Evolutionary conservation across 2,888 invertebrate species (phyloP), one percentile per base, ranked within the genome.

Genomic region (Gortyna flavago): DNA sequence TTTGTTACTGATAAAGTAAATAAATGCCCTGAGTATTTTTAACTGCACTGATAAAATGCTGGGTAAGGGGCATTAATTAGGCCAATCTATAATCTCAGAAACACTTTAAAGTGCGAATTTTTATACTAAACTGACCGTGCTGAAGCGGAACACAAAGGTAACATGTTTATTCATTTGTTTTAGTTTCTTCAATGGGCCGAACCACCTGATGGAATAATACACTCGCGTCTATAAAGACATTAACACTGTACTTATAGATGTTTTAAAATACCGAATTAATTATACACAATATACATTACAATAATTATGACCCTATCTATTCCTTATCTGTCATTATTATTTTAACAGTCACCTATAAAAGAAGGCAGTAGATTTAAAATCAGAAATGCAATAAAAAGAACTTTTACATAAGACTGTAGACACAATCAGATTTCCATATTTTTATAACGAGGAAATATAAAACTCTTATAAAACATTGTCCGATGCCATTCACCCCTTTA

Each of bases 391-490:
- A 91, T 93, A 93, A 93, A 93, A 84, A 80, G 87, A 73, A 54
- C 25, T 89, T 91, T 92, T 91, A 90, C 79, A 0, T 87, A 79
- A 86, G 83, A 89, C 85, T 85, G 83, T 93, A 91, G 92, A 92
- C 89, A 90, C 86, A 90, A 92, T 91, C 91, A 90, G 89, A 93
- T 94, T 94, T 93, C 90, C 91, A 92, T 93, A 92, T 48, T 74
- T 57, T 89, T 90, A 91, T 91, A 90, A 91, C 87, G 87, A 88
- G 85, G 86, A 80, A 85, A 89, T 89, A 89, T 90, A 89, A 89
- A 88, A 87, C 78, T 84, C 80, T 88, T 85, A 69, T 72, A 77
- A 79, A 89, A 92, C 91, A 92, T 90, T 91, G 91, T 92, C 85
- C 84, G 69, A 89, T 91, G 93, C 91, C 93, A 77, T 93, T 94